Conservation (phyloP, 2,113 vertebrate genomes). For the Leptosomus discolor region DNA sequence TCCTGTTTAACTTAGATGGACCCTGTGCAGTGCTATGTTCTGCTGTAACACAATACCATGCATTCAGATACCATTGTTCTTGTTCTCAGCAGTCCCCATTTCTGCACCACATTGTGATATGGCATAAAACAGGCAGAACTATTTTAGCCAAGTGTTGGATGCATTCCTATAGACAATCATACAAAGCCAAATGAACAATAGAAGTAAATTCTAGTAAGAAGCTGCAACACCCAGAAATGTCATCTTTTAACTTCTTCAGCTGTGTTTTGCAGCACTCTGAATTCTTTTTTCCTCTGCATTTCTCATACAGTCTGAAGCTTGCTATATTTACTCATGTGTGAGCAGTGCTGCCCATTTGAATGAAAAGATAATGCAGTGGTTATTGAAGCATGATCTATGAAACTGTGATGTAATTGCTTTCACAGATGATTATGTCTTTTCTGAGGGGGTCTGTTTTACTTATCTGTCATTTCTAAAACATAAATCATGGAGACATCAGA, state of each 20-base stretch:
- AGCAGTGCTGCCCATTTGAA: neutral
- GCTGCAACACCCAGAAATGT: neutral
- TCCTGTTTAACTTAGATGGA: slow-evolving; percentile 46
- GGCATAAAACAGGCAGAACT: neutral
- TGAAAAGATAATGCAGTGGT: slow-evolving; percentile 6
- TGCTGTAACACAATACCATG: slow-evolving; percentile 12
- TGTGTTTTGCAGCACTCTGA: neutral
- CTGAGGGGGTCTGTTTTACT: slow-evolving; percentile 65
- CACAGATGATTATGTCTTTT: neutral
- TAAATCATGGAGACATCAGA: slow-evolving; percentile 68
- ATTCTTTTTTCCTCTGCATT: neutral
- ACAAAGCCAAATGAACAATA: neutral
- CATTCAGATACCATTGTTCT: neutral
- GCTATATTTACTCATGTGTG: neutral
- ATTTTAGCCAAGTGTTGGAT: neutral
- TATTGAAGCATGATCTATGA: slow-evolving; percentile 43
- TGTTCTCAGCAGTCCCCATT: neutral
- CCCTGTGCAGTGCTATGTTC: neutral
- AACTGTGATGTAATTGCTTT: neutral
- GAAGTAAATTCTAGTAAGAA: neutral
- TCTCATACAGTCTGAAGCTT: neutral
- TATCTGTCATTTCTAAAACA: slow-evolving; percentile 69
- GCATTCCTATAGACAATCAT: neutral
- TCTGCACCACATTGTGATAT: neutral
- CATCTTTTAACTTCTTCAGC: neutral